phyloP scores from a whole-genome alignment of 2,113 vertebrate species.

The Glaucomys volans region DNA sequence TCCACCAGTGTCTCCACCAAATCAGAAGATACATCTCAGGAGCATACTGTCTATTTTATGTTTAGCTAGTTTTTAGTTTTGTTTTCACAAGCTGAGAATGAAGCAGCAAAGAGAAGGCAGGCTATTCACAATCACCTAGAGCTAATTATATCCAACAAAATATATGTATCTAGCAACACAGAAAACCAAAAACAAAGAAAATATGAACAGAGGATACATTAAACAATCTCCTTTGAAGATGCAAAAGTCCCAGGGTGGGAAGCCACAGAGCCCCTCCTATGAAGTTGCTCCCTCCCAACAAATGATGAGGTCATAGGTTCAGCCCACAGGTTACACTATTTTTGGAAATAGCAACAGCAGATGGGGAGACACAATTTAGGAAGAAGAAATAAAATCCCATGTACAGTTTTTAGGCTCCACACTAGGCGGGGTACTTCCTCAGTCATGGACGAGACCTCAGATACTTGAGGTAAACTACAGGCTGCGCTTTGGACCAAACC shows the following conservation, averaged over 20 bases:
- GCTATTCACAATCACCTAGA: constrained; percentile 33
- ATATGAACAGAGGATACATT: background rate
- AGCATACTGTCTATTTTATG: background rate
- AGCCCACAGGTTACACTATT: background rate
- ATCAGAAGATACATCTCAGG: background rate
- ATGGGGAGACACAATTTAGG: background rate
- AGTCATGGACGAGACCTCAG: background rate
- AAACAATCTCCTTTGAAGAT: background rate
- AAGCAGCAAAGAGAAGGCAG: constrained; percentile 45
- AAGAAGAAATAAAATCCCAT: background rate
- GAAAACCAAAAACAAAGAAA: background rate
- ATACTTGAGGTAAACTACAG: background rate
- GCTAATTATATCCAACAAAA: constrained; percentile 56
- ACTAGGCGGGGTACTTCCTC: background rate
- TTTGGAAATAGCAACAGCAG: background rate
- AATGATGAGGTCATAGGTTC: background rate
- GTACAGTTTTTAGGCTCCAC: background rate
- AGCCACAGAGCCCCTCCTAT: background rate
- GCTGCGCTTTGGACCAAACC: background rate
- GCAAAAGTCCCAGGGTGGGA: background rate
- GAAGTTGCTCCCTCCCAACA: background rate
- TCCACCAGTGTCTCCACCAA: background rate
- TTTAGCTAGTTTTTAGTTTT: background rate
- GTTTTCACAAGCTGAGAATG: constrained; percentile 16
- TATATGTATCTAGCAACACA: background rate